Base-by-base conservation (phyloP, 2,888 invertebrate genomes). In the Ditylenchus weischeri region DNA sequence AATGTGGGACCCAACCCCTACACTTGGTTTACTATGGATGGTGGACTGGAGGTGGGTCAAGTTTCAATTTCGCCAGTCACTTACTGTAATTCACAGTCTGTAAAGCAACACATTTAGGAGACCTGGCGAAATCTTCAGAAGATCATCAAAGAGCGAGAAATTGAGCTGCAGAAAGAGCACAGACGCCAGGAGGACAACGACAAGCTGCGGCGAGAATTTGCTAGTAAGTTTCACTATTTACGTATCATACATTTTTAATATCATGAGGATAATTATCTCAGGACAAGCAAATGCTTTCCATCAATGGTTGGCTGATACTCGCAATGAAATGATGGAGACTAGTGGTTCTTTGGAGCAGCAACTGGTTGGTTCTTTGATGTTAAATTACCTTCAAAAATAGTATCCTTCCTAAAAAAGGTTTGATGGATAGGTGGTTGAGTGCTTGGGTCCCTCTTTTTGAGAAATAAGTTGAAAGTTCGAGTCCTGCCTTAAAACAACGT, bases 291-390 rank as follows among this genome's bases (percentile, higher is more conserved):
- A 99, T 86, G 90, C 92, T 60, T 99, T 99, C 93, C 96, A 98
- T 76, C 77, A 83, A 84, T 94, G 75, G 93, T 88, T 94, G 76
- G 92, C 93, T 7, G 93, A 94, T 87, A 96, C 95, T 35, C 90
- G 94, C 84, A 91, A 94, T 57, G 93, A 94, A 6, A 96, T 99
- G 96, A 96, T 98, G 95, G 98, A 99, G 87, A 95, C 95, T 75
- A 91, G 93, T 18, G 98, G 96, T 63, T 92, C 95, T 18, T 86
- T 98, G 84, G 98, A 99, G 86, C 93, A 93, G 84, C 98, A 99
- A 86, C 86, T 98, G 59, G 79, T 54, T 23, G 1, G 21, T 23
- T 23, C n/a, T 54, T 50, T 50, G 21, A 18, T 50, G 21, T 50
- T 19, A 6, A 29, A 29, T 29, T 29, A 29, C 5, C 5, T 29